Evolutionary conservation across 2,797 vertebrate genomes (phyloP), one percentile per base, ranked within the genome.

Genomic region (Rhynchonycteris naso): DNA sequence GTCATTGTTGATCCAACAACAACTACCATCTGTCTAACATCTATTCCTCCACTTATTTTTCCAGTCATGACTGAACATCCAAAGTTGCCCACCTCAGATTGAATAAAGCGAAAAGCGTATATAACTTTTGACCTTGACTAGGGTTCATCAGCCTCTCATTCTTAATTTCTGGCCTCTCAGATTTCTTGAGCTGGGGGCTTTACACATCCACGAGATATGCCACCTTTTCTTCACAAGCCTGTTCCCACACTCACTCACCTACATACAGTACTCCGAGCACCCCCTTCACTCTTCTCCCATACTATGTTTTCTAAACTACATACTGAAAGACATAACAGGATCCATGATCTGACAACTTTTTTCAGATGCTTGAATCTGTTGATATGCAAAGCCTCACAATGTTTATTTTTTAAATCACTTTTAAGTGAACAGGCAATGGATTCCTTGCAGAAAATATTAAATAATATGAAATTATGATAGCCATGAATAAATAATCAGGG

Each of bases 91-190:
- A 47, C 0, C 3, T 52, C 19, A 35, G 56, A 21, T 59, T 7
- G 0, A 33, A 54, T 7, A 30, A 68, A 59, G 52, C 1, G 14
- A 52, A n/a, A 59, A 0, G 0, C 14, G 1, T 30, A 38, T 30
- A 38, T 19, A 15, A 26, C 50, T 50, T 59, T 47, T 24, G 13
- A 19, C 54, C 33, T 33, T 7, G 7, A 9, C 38, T n/a, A 54
- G 88, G 47, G 68, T 26, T 66, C 15, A 26, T 26, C 5, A 18
- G n/a, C 47, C 26, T 0, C 19, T 35, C 12, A 3, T 18, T 43
- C 38, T 69, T 69, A 15, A 22, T 19, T 56, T 66, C 72, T 30
- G 35, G 21, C 47, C 65, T 61, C 35, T 72, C 14, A 0, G 3
- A 24, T 24, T 13, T 3, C 38, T 75, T 21, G 2, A 1, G 14